Evolutionary conservation across 2,797 vertebrate genomes (phyloP).

Genomic region (Morus bassanus): DNA sequence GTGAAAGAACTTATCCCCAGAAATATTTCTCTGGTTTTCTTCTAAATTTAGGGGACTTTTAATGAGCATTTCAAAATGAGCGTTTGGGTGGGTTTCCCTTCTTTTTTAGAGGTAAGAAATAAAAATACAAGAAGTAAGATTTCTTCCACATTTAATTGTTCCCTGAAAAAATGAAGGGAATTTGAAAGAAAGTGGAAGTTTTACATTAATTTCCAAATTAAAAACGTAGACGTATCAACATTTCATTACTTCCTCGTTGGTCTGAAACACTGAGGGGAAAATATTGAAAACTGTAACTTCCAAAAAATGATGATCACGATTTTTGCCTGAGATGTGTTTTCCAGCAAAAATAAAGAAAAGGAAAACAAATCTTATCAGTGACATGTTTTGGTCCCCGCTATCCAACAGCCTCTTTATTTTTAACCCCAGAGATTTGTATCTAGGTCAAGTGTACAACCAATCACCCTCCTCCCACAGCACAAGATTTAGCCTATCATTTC

Average conservation of each 20-base stretch:
- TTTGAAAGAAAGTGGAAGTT: neutral
- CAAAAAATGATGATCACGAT: fast-evolving
- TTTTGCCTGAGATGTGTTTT: neutral
- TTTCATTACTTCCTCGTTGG: neutral
- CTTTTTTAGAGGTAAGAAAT: neutral
- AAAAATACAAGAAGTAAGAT: neutral
- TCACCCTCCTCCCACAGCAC: neutral
- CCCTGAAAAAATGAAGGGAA: neutral
- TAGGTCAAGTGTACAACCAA: slow-evolving; percentile 29
- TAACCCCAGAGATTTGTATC: slow-evolving; percentile 48
- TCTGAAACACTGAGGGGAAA: neutral
- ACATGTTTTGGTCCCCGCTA: neutral
- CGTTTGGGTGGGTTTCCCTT: neutral
- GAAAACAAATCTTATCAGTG: slow-evolving; percentile 32
- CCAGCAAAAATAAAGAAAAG: neutral
- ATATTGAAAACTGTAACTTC: neutral
- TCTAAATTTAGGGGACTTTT: neutral
- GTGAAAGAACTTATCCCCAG: neutral
- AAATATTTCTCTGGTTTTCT: neutral
- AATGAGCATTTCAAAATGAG: neutral
- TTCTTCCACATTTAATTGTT: neutral
- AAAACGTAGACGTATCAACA: fast-evolving
- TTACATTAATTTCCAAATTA: neutral
- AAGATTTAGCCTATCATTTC: neutral
- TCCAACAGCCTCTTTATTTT: slow-evolving; percentile 13